Base-by-base conservation (phyloP, 2,113 vertebrate genomes). In the Tautogolabrus adspersus region DNA sequence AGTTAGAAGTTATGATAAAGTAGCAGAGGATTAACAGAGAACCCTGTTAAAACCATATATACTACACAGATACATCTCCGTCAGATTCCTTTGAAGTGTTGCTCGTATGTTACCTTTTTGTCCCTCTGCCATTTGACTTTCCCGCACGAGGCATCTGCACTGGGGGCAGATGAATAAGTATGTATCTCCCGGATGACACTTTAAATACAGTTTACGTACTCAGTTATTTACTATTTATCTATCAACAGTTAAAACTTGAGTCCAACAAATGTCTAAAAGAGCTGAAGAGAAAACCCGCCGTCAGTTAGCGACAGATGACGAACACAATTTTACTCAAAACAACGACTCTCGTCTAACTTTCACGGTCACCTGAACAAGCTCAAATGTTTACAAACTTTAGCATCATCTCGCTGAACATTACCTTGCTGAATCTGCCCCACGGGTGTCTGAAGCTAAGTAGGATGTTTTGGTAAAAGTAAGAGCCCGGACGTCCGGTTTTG, bases 91-190 rank as follows among this genome's bases (percentile, higher is more conserved):
- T 51, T 10, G 16, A 40, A 3, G 47, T 47, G 6, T 3, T 46
- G 10, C 30, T 19, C 10, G 18, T 9, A 18, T 64, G 66, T 85
- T 80, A 92, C 92, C 91, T 88, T 66, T 84, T 86, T 3, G 21
- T 58, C 16, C 66, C 75, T 75, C n/a, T 80, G 44, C 19, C 65
- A 10, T 63, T 79, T 46, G 79, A 60, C 40, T 81, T 91, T 13
- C 80, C 67, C 56, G 69, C 23, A 26, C 67, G 82, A 88, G 90
- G 44, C 92, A 93, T 93, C 68, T 69, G 85, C 59, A 21, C 70
- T 15, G 8, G 3, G 2, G 8, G 18, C 37, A 51, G 66, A 38
- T 0, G 38, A 8, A 5, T 10, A 15, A 3, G 18, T 5, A 0
- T 10, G 5, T 51, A 40, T 51, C 3, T 26, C 3, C 12, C 2